Conservation (phyloP, 2,888 invertebrate species). For the Coremacera marginata region DNA sequence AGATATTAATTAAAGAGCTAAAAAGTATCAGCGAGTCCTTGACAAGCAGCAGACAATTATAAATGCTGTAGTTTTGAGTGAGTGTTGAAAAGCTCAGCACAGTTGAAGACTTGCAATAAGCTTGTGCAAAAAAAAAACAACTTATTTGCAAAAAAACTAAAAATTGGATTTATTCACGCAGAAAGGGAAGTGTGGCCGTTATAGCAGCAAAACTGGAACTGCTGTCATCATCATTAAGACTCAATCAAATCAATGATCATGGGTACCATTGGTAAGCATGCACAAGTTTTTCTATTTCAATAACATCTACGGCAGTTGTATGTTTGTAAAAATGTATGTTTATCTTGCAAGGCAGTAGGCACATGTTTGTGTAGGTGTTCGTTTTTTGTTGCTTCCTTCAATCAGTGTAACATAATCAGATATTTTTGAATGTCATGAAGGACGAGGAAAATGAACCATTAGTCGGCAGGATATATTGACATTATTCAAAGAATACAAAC, state of each 20-base stretch:
- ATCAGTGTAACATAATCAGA: slow-evolving; percentile 1
- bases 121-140: slow-evolving; percentile 1
- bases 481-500: not conserved
- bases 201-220: not conserved
- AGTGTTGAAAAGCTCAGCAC: not conserved
- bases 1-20: not conserved
- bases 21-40: not conserved
- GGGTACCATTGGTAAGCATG: slow-evolving; percentile 31
- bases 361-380: not conserved
- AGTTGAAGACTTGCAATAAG: not conserved
- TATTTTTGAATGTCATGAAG: not conserved
- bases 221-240: not conserved
- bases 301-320: no score
- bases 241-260: slow-evolving; percentile 14
- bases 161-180: not conserved
- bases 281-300: no score
- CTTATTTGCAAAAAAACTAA: not conserved
- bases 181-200: not conserved
- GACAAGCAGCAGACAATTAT: not conserved
- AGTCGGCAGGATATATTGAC: not conserved
- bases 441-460: not conserved
- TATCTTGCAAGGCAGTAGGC: no score
- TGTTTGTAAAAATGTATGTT: no score
- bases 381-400: not conserved
- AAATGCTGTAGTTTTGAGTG: not conserved